Evolutionary conservation across 2,113 vertebrate species (phyloP).

Genomic region (Xyliphius kryptos): DNA sequence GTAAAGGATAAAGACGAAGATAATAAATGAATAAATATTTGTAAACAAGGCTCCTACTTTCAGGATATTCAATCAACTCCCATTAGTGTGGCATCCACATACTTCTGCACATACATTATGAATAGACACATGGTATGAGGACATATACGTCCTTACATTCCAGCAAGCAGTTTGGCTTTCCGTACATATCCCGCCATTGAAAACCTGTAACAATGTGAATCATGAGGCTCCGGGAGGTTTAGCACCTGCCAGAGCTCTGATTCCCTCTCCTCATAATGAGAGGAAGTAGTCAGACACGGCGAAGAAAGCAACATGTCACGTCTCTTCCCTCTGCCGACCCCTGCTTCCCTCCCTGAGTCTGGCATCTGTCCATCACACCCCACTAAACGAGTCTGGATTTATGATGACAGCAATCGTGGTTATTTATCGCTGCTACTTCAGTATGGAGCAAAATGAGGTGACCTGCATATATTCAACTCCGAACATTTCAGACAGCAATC

Average conservation of each 20-base stretch:
- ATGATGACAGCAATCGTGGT: constrained; percentile 24
- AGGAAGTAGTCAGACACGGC: constrained; percentile 10
- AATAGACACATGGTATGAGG: too few species aligned
- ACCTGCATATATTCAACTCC: constrained; percentile 14
- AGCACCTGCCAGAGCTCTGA: constrained; percentile 15
- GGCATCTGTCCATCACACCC: constrained; percentile 25
- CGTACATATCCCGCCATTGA: not conserved
- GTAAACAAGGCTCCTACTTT: too few species aligned
- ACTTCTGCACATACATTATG: too few species aligned
- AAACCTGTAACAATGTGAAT: constrained; percentile 2
- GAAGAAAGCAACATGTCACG: constrained; percentile 9
- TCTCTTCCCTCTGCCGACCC: constrained; percentile 20
- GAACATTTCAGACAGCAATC: constrained; percentile 16
- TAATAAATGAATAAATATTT: too few species aligned
- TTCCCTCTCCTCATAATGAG: constrained; percentile 23
- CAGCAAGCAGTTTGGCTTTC: too few species aligned
- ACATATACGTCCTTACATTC: too few species aligned
- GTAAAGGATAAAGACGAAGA: too few species aligned
- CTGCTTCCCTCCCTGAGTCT: not conserved
- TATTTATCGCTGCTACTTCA: constrained; percentile 25
- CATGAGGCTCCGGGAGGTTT: constrained; percentile 5
- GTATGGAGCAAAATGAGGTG: not conserved
- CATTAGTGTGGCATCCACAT: too few species aligned
- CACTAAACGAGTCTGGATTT: constrained; percentile 21
- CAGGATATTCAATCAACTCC: too few species aligned